A percentile compares a stretch with the other conserved stretches of the same genome.
Conservation (phyloP, 1,140 invertebrate genomes). For the Drosophila orosa region DNA sequence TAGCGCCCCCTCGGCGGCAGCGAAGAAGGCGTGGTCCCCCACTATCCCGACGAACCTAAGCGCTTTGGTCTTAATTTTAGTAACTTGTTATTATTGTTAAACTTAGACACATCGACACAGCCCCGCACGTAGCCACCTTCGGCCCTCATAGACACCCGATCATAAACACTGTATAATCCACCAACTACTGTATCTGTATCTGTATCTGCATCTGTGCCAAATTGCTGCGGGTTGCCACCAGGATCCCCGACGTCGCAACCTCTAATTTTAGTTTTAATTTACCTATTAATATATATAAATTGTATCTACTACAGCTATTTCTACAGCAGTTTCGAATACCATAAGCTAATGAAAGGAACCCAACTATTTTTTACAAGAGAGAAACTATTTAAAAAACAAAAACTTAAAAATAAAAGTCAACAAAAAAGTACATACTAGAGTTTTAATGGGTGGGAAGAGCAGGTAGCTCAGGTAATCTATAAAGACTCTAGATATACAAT, state of each 20-base stretch:
- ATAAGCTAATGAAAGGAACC: conserved; percentile 43
- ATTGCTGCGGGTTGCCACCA: conserved; percentile 56
- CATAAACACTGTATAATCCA: conserved; percentile 51
- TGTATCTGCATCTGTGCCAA: conserved; percentile 66
- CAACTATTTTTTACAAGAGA: conserved; percentile 57
- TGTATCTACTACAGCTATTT: conserved; percentile 62
- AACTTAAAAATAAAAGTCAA: conserved; percentile 52
- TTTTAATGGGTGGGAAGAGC: not conserved
- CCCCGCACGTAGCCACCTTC: conserved; percentile 17
- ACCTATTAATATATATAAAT: conserved; percentile 46
- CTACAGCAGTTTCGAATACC: conserved; percentile 48
- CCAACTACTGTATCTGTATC: conserved; percentile 19
- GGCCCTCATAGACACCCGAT: conserved; percentile 17
- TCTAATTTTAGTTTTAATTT: conserved; percentile 62
- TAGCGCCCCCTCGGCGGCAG: conserved; percentile 32
- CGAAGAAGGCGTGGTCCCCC: conserved; percentile 33
- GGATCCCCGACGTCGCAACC: conserved; percentile 29
- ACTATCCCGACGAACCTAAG: conserved; percentile 57
- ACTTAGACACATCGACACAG: conserved; percentile 58
- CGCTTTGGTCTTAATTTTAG: conserved; percentile 74
- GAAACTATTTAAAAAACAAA: conserved; percentile 54
- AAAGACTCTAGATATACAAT: not conserved
- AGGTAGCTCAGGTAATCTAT: not conserved
- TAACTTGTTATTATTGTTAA: conserved; percentile 82
- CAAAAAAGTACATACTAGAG: conserved; percentile 2